Conservation (phyloP, 2,888 invertebrate species). For the Zygaena filipendulae region DNA sequence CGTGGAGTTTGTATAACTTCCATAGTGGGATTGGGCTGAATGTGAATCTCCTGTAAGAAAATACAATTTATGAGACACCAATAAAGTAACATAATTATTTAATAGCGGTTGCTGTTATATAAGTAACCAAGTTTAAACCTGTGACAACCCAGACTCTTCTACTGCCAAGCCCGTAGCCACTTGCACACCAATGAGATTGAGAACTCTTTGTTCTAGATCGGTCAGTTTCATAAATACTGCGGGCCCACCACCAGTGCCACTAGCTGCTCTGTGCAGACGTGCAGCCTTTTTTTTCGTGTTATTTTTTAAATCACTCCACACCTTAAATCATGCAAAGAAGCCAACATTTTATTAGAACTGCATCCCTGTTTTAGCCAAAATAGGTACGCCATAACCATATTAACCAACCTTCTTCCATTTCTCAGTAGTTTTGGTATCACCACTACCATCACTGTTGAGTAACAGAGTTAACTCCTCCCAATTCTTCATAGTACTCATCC, state of each 20-base stretch:
- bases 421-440: conserved; percentile 14
- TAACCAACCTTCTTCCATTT: conserved; percentile 18
- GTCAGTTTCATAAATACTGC: conserved; percentile 7
- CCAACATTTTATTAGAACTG: too few relatives aligned
- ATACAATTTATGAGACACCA: too few relatives aligned
- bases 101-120: too few relatives aligned
- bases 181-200: conserved; percentile 14
- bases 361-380: too few relatives aligned
- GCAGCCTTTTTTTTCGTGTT: too few relatives aligned
- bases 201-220: conserved; percentile 15
- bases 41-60: too few relatives aligned
- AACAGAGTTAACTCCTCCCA: conserved; percentile 14
- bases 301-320: conserved; percentile 20
- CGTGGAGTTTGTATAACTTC: too few relatives aligned
- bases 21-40: too few relatives aligned
- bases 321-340: conserved; percentile 12
- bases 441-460: conserved; percentile 14
- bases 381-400: too few relatives aligned
- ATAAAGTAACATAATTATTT: too few relatives aligned
- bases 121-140: too few relatives aligned
- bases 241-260: conserved; percentile 15
- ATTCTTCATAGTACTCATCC: conserved; percentile 3
- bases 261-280: conserved; percentile 11
- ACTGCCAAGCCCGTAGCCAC: conserved; percentile 12
- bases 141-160: too few relatives aligned